phyloP scores from a whole-genome alignment of 1,140 invertebrate species.

The Apis dorsata region DNA sequence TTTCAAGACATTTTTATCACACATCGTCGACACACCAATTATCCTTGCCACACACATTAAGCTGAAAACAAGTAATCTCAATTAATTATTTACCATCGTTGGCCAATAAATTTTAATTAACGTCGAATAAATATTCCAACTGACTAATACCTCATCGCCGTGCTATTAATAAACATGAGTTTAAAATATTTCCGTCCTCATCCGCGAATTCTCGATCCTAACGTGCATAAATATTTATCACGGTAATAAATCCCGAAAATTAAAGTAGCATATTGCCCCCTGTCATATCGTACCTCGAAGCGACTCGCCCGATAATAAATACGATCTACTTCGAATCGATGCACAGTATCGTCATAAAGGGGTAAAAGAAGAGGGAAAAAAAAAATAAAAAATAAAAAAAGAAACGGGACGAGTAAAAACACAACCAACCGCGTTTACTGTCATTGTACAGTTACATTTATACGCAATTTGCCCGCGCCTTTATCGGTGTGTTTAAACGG shows the following conservation, averaged over 20 bases:
- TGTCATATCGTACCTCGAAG: neutral
- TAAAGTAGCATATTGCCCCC: neutral
- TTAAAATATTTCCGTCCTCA: neutral
- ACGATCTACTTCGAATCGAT: neutral
- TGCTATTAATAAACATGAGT: neutral
- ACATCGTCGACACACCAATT: too few relatives aligned
- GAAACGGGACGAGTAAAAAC: neutral
- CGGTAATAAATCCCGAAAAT: neutral
- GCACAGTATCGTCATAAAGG: neutral
- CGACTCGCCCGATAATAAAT: neutral
- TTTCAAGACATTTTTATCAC: too few relatives aligned
- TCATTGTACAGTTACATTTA: conserved; percentile 17
- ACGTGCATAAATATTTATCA: neutral
- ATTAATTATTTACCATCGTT: too few relatives aligned
- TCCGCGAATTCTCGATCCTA: neutral
- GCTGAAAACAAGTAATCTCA: too few relatives aligned
- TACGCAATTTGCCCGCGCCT: conserved; percentile 4
- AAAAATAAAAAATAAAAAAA: too few relatives aligned
- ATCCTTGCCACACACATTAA: too few relatives aligned
- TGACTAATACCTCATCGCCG: too few relatives aligned
- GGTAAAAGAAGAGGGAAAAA: too few relatives aligned
- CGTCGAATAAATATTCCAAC: too few relatives aligned
- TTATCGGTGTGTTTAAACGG: conserved; percentile 18
- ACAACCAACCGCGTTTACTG: neutral
- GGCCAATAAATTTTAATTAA: too few relatives aligned